phyloP scores from a whole-genome alignment of 2,113 vertebrate genomes.

The Sylvia atricapilla region DNA sequence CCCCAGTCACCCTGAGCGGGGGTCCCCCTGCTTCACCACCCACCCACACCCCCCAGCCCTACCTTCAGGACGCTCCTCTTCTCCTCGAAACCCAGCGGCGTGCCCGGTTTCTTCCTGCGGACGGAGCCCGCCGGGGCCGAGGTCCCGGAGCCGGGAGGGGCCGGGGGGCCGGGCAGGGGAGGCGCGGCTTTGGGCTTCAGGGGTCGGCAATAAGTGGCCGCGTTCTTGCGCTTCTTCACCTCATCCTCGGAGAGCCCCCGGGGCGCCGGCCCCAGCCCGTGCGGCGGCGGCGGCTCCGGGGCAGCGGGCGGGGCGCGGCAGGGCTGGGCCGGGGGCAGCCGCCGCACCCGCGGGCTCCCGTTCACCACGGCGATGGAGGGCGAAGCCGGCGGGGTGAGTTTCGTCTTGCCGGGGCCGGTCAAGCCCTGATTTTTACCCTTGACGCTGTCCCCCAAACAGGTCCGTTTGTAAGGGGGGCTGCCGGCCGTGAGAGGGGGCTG shows the following conservation, averaged over 20 bases:
- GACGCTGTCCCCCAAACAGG: conserved; percentile 73
- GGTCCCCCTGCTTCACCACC: neutral
- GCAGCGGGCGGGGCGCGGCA: conserved; percentile 62
- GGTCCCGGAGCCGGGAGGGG: neutral
- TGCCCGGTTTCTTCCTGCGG: conserved; percentile 75
- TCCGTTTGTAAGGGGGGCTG: conserved; percentile 82
- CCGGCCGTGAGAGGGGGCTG: conserved; percentile 73
- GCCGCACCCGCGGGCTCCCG: conserved; percentile 72
- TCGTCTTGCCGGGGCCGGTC: conserved; percentile 51
- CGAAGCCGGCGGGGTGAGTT: neutral
- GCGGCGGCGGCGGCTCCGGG: neutral
- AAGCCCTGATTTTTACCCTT: conserved; percentile 69
- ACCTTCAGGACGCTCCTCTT: conserved; percentile 88
- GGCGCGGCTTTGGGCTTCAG: conserved; percentile 73
- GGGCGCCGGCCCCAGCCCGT: conserved; percentile 57
- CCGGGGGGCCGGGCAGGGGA: conserved; percentile 53
- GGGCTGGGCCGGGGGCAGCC: conserved; percentile 16
- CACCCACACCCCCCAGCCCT: neutral
- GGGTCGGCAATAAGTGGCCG: conserved; percentile 75
- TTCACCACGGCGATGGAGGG: conserved; percentile 80
- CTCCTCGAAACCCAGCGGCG: conserved; percentile 81
- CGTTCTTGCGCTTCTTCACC: conserved; percentile 84
- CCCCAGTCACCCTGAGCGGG: neutral
- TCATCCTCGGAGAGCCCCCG: conserved; percentile 74
- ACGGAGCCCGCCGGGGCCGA: conserved; percentile 40